Base-by-base conservation (phyloP, 92 coral and sea anemone genomes). In the Ricordea florida region DNA sequence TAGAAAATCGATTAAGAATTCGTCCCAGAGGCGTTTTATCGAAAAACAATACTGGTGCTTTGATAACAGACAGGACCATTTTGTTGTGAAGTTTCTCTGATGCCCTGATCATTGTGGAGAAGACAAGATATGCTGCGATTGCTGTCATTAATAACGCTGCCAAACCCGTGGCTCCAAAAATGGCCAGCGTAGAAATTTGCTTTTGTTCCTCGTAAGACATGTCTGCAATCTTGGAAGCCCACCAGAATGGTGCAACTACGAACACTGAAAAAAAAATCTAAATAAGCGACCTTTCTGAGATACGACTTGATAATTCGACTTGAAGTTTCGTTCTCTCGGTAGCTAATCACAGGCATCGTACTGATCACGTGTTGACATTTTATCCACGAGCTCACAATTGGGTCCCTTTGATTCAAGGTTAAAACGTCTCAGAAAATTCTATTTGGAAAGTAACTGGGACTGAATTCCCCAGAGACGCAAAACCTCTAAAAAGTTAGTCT, bases 11-110 rank as follows among this genome's bases (percentile, higher is more conserved):
- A 80, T 80, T 80, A 24, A 70, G 22, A 22, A 71, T 80, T 47
- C 86, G 53, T 14, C 80, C 86, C 1, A 77, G 52, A 5, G 86
- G 86, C 3, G 74, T 80, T 45, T 40, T 58, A 49, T 80, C 76
- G 46, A 80, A 80, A 31, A 67, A 80, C 4, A 59, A 38, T 22
- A 69, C 38, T 1, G 79, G 60, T 13, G 57, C 66, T 22, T 51
- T 61, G 0, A 69, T n/a, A 43, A 80, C 66, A 17, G 70, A 33
- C 18, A 21, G 16, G 25, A 59, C 30, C 79, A 80, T 56, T 42
- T 30, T 69, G 32, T 57, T 57, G 85, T 80, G 85, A 7, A 80
- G 65, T 41, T 7, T 60, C 40, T 80, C 37, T 6, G 85, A 71
- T 13, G 85, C 70, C 13, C 33, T 80, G 7, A 70, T 42, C 10